Percentiles rank a stretch among this genome's conserved stretches.
These are phyloP conservation scores for Etia nguti DNA, from an alignment of 2,113 vertebrate species.

Conservation along the genomic window DNA sequence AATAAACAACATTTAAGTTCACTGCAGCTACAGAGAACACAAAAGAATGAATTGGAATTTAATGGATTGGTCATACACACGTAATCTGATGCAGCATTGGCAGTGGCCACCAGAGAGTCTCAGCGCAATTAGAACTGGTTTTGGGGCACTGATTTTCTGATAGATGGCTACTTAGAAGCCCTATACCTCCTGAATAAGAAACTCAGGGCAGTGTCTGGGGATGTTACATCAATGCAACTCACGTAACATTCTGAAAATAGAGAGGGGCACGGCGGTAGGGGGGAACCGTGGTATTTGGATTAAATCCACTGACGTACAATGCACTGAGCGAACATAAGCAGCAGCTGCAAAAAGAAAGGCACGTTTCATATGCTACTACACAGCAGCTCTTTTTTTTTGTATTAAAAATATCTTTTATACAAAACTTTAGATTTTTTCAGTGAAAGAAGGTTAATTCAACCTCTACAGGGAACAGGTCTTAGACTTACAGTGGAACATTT, in stretches of 20 bases:
- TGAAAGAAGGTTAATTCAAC: not conserved
- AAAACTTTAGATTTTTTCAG: not conserved
- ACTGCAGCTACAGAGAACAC: not conserved
- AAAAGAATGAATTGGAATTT: slow-evolving; percentile 49
- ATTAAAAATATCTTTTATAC: not conserved
- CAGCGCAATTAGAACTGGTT: slow-evolving; percentile 63
- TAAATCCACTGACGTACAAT: slow-evolving; percentile 55
- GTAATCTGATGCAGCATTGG: slow-evolving; percentile 50
- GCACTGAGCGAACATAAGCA: slow-evolving; percentile 28
- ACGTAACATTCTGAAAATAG: slow-evolving; percentile 57
- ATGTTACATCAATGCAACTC: slow-evolving; percentile 61
- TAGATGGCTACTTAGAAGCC: slow-evolving; percentile 61
- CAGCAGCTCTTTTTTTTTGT: not conserved
- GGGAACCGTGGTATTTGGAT: slow-evolving; percentile 57
- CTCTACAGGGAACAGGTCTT: not conserved
- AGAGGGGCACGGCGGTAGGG: slow-evolving; percentile 27
- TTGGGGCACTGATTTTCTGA: slow-evolving; percentile 63
- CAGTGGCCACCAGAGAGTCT: slow-evolving; percentile 47
- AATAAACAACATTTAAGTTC: slow-evolving; percentile 17
- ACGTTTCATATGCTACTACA: not conserved
- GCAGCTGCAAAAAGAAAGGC: slow-evolving; percentile 1
- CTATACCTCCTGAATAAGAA: slow-evolving; percentile 61
- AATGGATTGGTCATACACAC: slow-evolving; percentile 53
- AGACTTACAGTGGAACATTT: not conserved
- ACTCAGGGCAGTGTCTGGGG: slow-evolving; percentile 34